A percentile compares a stretch with the other conserved stretches of the same genome.
phyloP scores from a whole-genome alignment of 2,888 invertebrate species.

The Petrolisthes manimaculis region DNA sequence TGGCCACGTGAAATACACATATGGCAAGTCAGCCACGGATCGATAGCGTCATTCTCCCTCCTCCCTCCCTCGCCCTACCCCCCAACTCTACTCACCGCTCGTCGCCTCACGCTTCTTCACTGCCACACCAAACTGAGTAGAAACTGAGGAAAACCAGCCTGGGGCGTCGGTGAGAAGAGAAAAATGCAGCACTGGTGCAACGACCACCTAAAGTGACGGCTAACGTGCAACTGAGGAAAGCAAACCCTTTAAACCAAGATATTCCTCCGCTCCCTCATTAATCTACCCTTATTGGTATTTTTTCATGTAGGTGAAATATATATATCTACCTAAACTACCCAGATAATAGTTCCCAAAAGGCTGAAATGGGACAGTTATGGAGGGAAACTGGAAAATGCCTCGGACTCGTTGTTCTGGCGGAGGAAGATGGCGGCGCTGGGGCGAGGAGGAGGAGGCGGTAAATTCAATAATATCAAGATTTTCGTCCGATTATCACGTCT shows the following conservation, averaged over 20 bases:
- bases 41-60: conserved; percentile 29
- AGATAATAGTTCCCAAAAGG: neutral
- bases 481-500: conserved; percentile 13
- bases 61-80: neutral
- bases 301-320: neutral
- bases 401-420: neutral
- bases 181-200: conserved; percentile 42
- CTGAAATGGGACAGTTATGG: neutral
- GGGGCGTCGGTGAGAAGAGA: conserved; percentile 26
- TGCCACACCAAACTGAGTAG: conserved; percentile 38
- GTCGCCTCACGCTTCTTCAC: conserved; percentile 18
- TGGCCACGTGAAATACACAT: conserved; percentile 21
- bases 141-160: conserved; percentile 48
- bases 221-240: conserved; percentile 31
- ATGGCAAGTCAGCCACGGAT: conserved; percentile 6
- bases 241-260: neutral
- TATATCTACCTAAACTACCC: neutral
- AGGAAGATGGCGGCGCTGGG: neutral
- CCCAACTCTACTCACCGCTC: conserved; percentile 12
- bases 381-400: neutral
- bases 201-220: conserved; percentile 54
- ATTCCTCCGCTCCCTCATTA: neutral
- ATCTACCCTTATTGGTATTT: neutral
- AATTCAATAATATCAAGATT: conserved; percentile 10
- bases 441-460: neutral